phyloP scores from a whole-genome alignment of 2,113 vertebrate species.

The Eira barbara region DNA sequence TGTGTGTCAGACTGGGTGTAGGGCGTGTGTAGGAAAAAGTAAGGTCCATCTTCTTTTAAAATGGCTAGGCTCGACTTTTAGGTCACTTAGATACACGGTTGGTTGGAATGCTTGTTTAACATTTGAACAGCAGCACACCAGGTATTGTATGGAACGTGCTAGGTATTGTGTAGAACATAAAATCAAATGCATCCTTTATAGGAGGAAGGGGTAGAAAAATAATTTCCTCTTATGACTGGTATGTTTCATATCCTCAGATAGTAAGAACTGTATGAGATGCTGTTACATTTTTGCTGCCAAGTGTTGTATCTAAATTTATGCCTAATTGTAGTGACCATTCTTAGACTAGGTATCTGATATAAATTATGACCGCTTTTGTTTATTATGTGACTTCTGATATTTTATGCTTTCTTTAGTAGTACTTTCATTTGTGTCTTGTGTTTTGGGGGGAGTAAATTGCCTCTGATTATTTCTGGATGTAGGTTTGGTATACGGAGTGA shows the following conservation, averaged over 20 bases:
- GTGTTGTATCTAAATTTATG: neutral
- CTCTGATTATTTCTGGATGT: slow-evolving; percentile 13
- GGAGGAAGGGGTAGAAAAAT: neutral
- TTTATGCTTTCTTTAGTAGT: neutral
- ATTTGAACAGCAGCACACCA: neutral
- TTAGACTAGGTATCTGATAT: neutral
- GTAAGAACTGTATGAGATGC: neutral
- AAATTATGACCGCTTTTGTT: neutral
- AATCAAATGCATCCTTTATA: neutral
- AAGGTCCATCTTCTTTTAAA: neutral
- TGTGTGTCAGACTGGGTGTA: neutral
- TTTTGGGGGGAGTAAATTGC: neutral
- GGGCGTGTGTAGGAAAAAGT: neutral
- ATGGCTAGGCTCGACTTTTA: neutral
- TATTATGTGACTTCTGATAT: neutral
- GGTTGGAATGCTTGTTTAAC: neutral
- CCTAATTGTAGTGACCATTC: neutral
- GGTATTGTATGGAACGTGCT: neutral
- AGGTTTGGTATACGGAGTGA: neutral
- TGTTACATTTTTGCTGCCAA: neutral
- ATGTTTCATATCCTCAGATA: neutral
- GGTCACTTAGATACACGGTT: neutral
- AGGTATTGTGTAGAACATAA: neutral
- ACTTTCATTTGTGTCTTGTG: neutral
- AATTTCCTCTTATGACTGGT: neutral